These are phyloP conservation scores for Ramphastos sulfuratus DNA, from an alignment of 2,113 vertebrate species.

Conservation along the genomic window DNA sequence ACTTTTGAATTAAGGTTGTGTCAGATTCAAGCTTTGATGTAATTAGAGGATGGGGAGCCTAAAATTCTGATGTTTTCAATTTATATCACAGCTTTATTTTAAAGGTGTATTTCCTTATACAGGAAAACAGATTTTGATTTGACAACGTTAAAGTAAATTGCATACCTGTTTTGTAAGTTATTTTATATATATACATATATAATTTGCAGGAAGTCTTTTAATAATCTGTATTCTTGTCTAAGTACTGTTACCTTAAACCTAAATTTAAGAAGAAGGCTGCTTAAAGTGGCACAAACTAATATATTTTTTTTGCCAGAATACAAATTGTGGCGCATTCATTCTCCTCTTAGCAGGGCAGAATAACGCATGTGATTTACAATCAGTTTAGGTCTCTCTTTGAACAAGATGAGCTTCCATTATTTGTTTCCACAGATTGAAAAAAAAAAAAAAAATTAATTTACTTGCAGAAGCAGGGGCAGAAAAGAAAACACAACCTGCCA, in stretches of 20 bases:
- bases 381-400: slow-evolving; percentile 63
- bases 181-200: slow-evolving; percentile 33
- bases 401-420: slow-evolving; percentile 64
- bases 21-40: not conserved
- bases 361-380: slow-evolving; percentile 55
- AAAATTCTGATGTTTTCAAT: slow-evolving; percentile 17
- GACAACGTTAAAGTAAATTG: slow-evolving; percentile 43
- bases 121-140: not conserved
- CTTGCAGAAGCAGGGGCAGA: slow-evolving; percentile 48
- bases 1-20: not conserved
- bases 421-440: slow-evolving; percentile 53
- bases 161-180: slow-evolving; percentile 45
- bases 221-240: slow-evolving; percentile 40
- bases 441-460: slow-evolving; percentile 48
- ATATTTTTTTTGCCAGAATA: slow-evolving; percentile 48
- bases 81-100: slow-evolving; percentile 41
- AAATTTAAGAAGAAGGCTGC: slow-evolving; percentile 56
- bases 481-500: slow-evolving; percentile 19
- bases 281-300: slow-evolving; percentile 41
- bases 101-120: not conserved
- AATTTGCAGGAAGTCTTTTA: not conserved
- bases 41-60: slow-evolving; percentile 7
- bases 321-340: not conserved
- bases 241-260: slow-evolving; percentile 55
- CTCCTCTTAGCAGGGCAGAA: slow-evolving; percentile 32